These are phyloP conservation scores for Gari tellinella DNA, from an alignment of 2,888 invertebrate genomes.

Conservation along the genomic window DNA sequence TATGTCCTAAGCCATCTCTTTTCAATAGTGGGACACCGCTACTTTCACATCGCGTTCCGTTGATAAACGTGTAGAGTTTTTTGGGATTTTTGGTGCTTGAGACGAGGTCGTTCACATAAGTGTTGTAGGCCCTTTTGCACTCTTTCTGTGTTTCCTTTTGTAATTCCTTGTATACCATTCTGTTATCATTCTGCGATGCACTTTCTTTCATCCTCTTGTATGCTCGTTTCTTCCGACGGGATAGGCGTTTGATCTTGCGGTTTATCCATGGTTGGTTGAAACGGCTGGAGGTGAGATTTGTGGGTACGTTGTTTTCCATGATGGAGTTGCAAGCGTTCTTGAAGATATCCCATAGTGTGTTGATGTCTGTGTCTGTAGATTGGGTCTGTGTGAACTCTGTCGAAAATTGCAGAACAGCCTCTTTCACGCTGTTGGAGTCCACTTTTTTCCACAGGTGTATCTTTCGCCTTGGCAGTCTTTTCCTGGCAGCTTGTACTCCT, in stretches of 20 bases:
- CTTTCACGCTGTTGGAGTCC: neutral
- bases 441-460: slow-evolving; percentile 2
- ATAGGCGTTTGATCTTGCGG: slow-evolving; percentile 2
- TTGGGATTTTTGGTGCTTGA: neutral
- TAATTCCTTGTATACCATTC: no score
- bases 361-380: neutral
- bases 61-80: slow-evolving; percentile 5
- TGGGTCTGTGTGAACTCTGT: neutral
- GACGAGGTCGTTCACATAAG: slow-evolving; percentile 7
- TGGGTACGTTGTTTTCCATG: slow-evolving; percentile 5
- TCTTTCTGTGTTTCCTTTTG: neutral
- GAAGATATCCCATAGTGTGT: slow-evolving; percentile 2
- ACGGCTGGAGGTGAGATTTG: neutral
- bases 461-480: neutral
- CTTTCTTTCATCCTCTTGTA: neutral
- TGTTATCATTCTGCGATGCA: no score
- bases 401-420: neutral
- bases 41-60: neutral
- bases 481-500: neutral
- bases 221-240: neutral
- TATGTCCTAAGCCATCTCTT: neutral
- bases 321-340: neutral
- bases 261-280: slow-evolving; percentile 21
- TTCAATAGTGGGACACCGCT: neutral
- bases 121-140: slow-evolving; percentile 3